Conservation (phyloP, 2,888 invertebrate genomes). For the Gastrophysa polygoni region DNA sequence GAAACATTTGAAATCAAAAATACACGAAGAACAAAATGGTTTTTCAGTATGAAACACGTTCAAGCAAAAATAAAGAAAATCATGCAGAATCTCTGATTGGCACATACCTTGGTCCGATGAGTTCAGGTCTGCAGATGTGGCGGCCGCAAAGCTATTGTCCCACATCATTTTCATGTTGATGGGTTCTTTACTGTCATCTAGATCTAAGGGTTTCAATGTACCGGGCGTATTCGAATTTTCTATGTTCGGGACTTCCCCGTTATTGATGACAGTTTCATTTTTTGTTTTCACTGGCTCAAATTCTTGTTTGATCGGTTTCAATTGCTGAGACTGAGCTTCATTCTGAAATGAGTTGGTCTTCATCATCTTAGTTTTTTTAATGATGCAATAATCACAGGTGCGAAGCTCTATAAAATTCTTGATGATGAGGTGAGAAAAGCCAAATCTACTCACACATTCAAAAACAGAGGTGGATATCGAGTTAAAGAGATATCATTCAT, state of each 20-base stretch:
- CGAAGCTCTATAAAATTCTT: no score
- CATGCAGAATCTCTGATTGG: conserved; percentile 16
- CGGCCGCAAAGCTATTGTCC: conserved; percentile 36
- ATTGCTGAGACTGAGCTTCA: conserved; percentile 26
- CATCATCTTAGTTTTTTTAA: no score
- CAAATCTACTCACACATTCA: no score
- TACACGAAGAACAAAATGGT: no score
- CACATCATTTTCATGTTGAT: conserved; percentile 33
- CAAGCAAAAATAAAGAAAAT: conserved; percentile 10
- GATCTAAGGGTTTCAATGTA: conserved; percentile 25
- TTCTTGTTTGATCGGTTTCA: conserved; percentile 31
- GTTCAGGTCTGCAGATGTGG: conserved; percentile 33
- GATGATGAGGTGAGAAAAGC: no score
- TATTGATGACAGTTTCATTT: conserved; percentile 32
- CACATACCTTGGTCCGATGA: conserved; percentile 42
- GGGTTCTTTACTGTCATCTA: conserved; percentile 39
- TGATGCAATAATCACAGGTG: no score
- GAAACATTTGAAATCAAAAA: no score
- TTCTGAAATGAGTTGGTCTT: neutral
- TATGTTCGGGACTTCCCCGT: conserved; percentile 5
- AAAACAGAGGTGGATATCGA: no score
- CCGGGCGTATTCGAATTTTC: conserved; percentile 18
- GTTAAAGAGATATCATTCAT: no score
- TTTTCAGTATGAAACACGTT: conserved; percentile 7
- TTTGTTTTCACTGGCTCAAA: conserved; percentile 36